Conservation (phyloP, 2,113 vertebrate genomes). For the Bolborhynchus lineola region DNA sequence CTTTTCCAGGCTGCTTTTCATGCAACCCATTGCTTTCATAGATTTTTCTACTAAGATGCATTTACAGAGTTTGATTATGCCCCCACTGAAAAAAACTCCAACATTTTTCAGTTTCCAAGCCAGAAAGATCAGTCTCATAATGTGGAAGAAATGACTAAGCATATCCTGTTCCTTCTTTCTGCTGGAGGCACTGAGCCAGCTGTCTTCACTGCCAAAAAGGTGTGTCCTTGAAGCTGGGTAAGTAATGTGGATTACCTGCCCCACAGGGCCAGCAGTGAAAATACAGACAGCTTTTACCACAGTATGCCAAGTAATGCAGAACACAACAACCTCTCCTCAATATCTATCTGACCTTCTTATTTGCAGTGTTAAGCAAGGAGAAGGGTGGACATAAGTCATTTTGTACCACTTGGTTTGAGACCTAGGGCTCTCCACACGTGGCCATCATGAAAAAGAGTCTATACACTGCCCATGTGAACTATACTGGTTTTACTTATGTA, state of each 20-base stretch:
- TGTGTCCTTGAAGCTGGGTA: not conserved
- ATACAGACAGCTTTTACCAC: not conserved
- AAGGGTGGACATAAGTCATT: not conserved
- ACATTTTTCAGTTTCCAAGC: not conserved
- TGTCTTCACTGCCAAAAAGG: not conserved
- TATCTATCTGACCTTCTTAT: not conserved
- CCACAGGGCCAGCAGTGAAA: not conserved
- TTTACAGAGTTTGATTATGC: not conserved
- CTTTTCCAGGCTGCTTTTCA: not conserved
- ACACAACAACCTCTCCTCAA: not conserved
- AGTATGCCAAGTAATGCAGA: not conserved
- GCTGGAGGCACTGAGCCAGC: not conserved
- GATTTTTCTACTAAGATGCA: not conserved
- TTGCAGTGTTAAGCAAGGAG: not conserved
- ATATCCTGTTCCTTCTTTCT: not conserved
- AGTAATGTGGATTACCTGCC: not conserved
- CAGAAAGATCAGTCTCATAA: not conserved
- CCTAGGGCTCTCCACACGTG: fast-evolving
- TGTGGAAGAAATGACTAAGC: conserved; percentile 11
- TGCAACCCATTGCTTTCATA: not conserved
- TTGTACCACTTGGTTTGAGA: not conserved
- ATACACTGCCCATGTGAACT: not conserved
- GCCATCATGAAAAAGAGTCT: not conserved
- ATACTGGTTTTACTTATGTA: not conserved
- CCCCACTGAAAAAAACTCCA: not conserved